Conservation (phyloP, 2,888 invertebrate species). For the Neuroscelio doddi region DNA sequence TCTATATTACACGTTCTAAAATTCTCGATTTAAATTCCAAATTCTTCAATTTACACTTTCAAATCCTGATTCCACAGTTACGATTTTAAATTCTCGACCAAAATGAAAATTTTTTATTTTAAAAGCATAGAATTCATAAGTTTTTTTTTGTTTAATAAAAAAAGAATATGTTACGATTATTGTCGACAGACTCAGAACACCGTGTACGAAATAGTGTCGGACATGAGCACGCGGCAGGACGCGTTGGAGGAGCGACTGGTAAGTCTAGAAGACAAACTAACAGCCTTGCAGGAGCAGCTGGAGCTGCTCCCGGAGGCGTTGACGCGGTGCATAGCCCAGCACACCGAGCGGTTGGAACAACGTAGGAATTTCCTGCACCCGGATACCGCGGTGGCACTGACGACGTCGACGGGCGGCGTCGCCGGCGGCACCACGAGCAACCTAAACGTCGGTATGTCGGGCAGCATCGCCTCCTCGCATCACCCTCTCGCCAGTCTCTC, state of each 20-base stretch:
- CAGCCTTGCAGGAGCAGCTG: conserved; percentile 88
- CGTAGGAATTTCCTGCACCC: conserved; percentile 90
- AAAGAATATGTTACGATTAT: conserved; percentile 51
- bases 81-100: too few relatives aligned
- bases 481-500: conserved; percentile 63
- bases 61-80: too few relatives aligned
- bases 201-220: conserved; percentile 98
- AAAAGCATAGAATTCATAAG: too few relatives aligned
- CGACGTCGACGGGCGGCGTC: conserved; percentile 73
- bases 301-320: conserved; percentile 89
- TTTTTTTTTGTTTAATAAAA: too few relatives aligned
- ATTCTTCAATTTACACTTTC: too few relatives aligned
- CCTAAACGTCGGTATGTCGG: conserved; percentile 55
- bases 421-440: conserved; percentile 68
- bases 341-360: conserved; percentile 85
- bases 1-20: too few relatives aligned
- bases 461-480: conserved; percentile 56
- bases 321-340: conserved; percentile 83
- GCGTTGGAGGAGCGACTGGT: conserved; percentile 93
- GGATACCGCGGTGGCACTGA: conserved; percentile 81
- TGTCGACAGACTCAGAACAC: conserved; percentile 95
- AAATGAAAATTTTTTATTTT: too few relatives aligned
- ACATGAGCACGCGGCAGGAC: conserved; percentile 96
- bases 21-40: too few relatives aligned
- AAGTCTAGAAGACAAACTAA: conserved; percentile 93